Evolutionary conservation across 1,140 invertebrate genomes (phyloP), one percentile per base, ranked within the genome.

Genomic region (Lucilia cuprina): DNA sequence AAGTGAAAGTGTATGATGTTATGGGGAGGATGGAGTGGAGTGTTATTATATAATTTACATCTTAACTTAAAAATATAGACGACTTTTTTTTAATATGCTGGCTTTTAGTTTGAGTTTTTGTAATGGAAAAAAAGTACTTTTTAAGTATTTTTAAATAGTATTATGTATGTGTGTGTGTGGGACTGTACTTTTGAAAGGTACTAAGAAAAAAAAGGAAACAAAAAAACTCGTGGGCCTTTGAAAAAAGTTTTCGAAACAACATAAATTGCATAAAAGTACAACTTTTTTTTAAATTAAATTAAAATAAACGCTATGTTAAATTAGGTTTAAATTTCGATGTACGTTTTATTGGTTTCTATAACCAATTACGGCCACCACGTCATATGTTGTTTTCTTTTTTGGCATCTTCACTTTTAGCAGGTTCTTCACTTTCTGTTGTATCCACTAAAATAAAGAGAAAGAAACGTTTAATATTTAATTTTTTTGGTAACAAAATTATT

Each of bases 321-420:
- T 83, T 85, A 25, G 82, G 84, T 70, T 85, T 83, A 83, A 85
- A 85, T 83, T 85, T 85, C 74, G 84, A 74, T 49, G 82, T 78
- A 70, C 84, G 84, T 60, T 85, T 82, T 83, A 85, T 85, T 85
- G 84, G 84, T 74, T 85, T 85, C 84, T 85, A 90, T 90, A 90
- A 90, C 89, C 89, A 90, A 90, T 90, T 90, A 85, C 89, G 89
- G 85, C 89, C 88, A 86, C 89, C 89, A 88, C 89, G 89, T 90
- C 89, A 90, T 86, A 90, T 90, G 83, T 90, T 90, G 87, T 90
- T 88, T 85, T 91, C 91, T 87, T 91, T 91, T 50, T 88, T 88
- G n/a, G 84, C 47, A 34, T 88, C 87, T 34, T 88, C 87, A 82
- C 86, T 86, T 83, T 87, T 86, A 35, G 87, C 84, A 49, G 87